Conservation (phyloP, 2,113 vertebrate genomes). For the Bambusicola thoracicus region DNA sequence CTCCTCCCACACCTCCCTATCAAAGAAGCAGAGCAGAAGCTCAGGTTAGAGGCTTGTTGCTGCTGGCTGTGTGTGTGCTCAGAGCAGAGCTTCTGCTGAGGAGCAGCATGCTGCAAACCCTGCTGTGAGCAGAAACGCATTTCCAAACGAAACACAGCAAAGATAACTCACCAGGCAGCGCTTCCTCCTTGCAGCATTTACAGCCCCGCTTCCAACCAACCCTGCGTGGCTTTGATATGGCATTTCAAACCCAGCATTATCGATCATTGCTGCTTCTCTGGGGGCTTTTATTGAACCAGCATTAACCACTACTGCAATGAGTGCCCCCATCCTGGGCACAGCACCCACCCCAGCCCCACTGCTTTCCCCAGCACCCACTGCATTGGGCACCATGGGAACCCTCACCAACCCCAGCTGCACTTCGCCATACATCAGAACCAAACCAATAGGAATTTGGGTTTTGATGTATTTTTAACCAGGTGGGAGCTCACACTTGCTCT, state of each 20-base stretch:
- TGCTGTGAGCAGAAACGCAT: not conserved
- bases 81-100: not conserved
- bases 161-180: not conserved
- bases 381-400: fast-evolving
- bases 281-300: not conserved
- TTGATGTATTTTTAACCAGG: not conserved
- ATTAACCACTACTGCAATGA: not conserved
- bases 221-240: not conserved
- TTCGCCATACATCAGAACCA: fast-evolving
- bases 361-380: fast-evolving
- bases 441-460: not conserved
- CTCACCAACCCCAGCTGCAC: fast-evolving
- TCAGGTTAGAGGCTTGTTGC: not conserved
- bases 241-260: not conserved
- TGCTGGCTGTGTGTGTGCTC: not conserved
- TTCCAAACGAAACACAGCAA: not conserved
- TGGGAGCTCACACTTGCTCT: not conserved
- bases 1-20: not conserved
- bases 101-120: not conserved
- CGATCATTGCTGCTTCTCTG: not conserved
- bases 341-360: not conserved
- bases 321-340: not conserved
- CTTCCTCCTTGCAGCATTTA: not conserved
- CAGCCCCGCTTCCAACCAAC: not conserved
- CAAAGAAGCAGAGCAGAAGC: not conserved